phyloP scores from a whole-genome alignment of 2,888 invertebrate species.

The Aethes cnicana region DNA sequence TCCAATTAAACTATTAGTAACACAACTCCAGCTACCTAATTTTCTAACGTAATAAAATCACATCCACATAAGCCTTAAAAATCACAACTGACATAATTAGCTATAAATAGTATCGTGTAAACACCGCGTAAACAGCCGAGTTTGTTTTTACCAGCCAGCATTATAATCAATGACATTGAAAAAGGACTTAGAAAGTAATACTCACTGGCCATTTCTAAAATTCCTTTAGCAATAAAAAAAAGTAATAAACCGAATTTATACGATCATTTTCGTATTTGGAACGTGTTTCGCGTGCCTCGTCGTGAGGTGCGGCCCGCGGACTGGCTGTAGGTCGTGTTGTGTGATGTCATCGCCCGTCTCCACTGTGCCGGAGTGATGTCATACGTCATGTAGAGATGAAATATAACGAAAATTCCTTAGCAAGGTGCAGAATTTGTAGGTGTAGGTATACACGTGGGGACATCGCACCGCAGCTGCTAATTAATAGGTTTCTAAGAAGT shows the following conservation, averaged over 20 bases:
- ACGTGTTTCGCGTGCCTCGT: not conserved
- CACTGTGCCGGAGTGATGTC: slow-evolving; percentile 24
- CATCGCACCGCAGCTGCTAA: too few relatives aligned
- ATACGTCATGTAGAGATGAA: slow-evolving; percentile 5
- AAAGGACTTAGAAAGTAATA: not conserved
- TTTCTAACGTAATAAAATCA: too few relatives aligned
- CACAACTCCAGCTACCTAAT: too few relatives aligned
- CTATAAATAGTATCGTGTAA: slow-evolving; percentile 35
- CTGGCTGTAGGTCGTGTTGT: slow-evolving; percentile 15
- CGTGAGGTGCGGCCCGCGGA: slow-evolving; percentile 5
- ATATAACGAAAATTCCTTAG: not conserved
- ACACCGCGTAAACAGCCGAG: slow-evolving; percentile 16
- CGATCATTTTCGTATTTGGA: not conserved
- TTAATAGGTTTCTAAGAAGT: too few relatives aligned
- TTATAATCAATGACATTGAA: not conserved
- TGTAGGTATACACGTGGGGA: too few relatives aligned
- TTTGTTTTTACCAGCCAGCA: not conserved
- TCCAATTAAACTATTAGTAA: too few relatives aligned
- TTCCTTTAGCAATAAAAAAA: not conserved
- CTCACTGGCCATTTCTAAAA: slow-evolving; percentile 19
- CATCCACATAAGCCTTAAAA: slow-evolving; percentile 5
- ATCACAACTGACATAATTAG: slow-evolving; percentile 38
- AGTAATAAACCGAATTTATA: not conserved
- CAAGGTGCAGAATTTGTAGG: too few relatives aligned
- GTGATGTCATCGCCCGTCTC: slow-evolving; percentile 26